Conservation (phyloP, 2,113 vertebrate genomes). For the Mesembrinibis cayennensis region DNA sequence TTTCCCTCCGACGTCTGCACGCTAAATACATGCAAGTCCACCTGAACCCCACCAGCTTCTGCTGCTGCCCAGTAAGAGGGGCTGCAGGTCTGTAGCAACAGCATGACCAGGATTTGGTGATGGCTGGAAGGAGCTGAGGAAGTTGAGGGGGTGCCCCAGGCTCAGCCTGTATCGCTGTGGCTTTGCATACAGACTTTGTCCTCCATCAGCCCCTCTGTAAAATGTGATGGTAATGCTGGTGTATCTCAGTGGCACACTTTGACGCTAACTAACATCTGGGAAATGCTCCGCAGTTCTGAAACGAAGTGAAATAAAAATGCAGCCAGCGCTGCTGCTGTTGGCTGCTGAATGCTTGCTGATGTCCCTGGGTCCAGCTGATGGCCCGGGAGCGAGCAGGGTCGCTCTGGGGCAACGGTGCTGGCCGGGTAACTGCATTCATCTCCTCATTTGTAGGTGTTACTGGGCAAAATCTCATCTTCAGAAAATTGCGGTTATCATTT, state of each 20-base stretch:
- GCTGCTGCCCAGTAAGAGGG: background rate
- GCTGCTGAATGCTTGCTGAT: background rate
- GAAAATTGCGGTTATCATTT: slow-evolving; percentile 29
- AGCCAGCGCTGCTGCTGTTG: background rate
- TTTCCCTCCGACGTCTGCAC: background rate
- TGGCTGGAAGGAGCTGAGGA: background rate
- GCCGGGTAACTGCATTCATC: background rate
- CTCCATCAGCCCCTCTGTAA: background rate
- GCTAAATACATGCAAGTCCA: rapidly evolving
- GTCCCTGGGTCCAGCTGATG: background rate
- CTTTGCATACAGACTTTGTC: background rate
- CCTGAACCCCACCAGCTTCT: background rate
- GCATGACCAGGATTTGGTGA: background rate
- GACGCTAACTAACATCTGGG: background rate
- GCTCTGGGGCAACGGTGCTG: background rate
- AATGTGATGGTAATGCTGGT: background rate
- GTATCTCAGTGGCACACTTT: background rate
- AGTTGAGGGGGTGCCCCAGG: background rate
- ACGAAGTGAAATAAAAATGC: background rate
- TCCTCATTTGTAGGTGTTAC: no score
- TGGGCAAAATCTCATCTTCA: background rate
- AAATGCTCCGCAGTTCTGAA: background rate
- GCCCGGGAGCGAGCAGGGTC: background rate
- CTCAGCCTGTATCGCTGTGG: background rate
- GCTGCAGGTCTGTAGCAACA: background rate